Evolutionary conservation across 1,140 invertebrate species (phyloP).

Genomic region (Drosophila bocqueti): DNA sequence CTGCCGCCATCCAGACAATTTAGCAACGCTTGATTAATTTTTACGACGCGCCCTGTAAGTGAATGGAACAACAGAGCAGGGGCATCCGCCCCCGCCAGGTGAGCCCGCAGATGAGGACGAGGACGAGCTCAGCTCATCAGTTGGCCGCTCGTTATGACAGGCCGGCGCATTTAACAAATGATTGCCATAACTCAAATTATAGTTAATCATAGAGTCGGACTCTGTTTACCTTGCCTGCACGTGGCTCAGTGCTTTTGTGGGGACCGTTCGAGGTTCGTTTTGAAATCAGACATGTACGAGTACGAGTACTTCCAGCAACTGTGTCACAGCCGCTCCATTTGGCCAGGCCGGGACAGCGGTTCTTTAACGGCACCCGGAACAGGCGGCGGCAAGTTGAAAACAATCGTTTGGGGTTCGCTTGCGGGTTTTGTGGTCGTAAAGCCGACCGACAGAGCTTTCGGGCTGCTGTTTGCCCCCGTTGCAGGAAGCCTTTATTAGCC

Average conservation of each 20-base stretch:
- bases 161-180: constrained; percentile 46
- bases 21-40: constrained; percentile 77
- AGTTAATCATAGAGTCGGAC: constrained; percentile 48
- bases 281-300: constrained; percentile 50
- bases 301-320: constrained; percentile 48
- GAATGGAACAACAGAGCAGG: constrained; percentile 42
- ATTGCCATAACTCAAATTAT: constrained; percentile 55
- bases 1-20: constrained; percentile 62
- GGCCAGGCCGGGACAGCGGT: constrained; percentile 31
- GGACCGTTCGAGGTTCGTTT: constrained; percentile 34
- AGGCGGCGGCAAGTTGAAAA: constrained; percentile 61
- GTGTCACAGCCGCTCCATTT: constrained; percentile 67
- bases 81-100: constrained; percentile 18
- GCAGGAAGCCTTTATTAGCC: constrained; percentile 69
- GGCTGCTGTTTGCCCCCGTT: constrained; percentile 40
- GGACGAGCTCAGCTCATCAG: not conserved
- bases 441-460: constrained; percentile 61
- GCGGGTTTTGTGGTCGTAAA: constrained; percentile 73
- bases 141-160: constrained; percentile 18
- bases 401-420: constrained; percentile 32
- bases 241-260: constrained; percentile 30
- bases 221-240: constrained; percentile 31
- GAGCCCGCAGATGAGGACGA: constrained; percentile 14
- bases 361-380: constrained; percentile 65
- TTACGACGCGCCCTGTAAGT: constrained; percentile 61